Conservation (phyloP, 2,797 vertebrate species). For the Lagodon rhomboides region DNA sequence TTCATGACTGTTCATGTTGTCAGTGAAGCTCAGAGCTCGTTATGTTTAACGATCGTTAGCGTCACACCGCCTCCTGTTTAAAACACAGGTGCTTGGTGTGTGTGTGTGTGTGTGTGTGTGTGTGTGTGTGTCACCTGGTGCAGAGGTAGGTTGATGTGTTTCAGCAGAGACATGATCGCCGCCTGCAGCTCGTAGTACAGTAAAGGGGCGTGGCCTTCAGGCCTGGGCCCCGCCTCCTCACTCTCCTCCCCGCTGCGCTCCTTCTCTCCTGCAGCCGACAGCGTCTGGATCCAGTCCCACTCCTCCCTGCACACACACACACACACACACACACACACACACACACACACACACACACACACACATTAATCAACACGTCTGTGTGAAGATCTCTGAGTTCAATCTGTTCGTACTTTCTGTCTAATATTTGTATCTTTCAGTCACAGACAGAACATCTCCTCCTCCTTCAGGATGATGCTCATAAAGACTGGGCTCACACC, state of each 20-base stretch:
- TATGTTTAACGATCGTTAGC: too few relatives aligned
- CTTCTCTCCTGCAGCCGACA: conserved; percentile 84
- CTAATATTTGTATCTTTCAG: too few relatives aligned
- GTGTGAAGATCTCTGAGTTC: too few relatives aligned
- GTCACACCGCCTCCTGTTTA: too few relatives aligned
- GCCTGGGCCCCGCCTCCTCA: conserved; percentile 79
- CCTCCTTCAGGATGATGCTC: too few relatives aligned
- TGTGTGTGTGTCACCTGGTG: conserved; percentile 86
- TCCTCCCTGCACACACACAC: conserved; percentile 88
- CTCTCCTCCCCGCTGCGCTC: conserved; percentile 85
- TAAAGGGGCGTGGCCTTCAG: conserved; percentile 88
- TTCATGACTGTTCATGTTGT: too few relatives aligned
- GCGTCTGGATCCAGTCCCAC: conserved; percentile 97
- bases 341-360: not conserved
- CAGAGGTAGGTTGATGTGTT: conserved; percentile 94
- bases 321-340: conserved; percentile 2
- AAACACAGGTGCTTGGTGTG: not conserved
- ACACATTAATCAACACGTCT: too few relatives aligned
- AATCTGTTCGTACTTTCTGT: too few relatives aligned
- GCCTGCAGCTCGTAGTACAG: conserved; percentile 95
- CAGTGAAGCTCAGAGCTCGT: too few relatives aligned
- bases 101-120: conserved; percentile 46
- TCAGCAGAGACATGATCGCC: conserved; percentile 93
- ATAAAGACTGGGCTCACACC: too few relatives aligned
- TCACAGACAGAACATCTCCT: too few relatives aligned